These are phyloP conservation scores for Lepus townsendii DNA, from an alignment of 2,797 vertebrate genomes.

Conservation along the genomic window DNA sequence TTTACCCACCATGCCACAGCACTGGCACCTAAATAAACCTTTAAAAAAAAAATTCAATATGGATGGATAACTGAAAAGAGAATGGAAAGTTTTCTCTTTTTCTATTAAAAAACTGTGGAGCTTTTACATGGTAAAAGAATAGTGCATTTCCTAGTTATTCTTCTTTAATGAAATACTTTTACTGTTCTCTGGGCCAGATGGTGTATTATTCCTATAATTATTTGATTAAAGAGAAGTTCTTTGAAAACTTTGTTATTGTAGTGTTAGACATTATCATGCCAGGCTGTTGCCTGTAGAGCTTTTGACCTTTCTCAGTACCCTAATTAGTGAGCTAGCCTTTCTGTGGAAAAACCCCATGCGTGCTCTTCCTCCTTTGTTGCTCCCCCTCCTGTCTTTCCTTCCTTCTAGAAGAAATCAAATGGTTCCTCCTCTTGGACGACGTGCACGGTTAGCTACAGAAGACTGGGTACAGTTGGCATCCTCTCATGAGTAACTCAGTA, in stretches of 20 bases:
- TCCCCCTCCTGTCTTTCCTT: neutral
- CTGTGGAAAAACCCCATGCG: neutral
- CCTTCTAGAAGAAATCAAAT: no score
- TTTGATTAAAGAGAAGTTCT: slow-evolving; percentile 8
- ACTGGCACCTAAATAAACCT: no score
- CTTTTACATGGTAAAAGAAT: slow-evolving; percentile 31
- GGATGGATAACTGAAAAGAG: slow-evolving; percentile 40
- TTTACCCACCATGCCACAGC: no score
- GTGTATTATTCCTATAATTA: slow-evolving; percentile 12
- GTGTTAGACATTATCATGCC: neutral
- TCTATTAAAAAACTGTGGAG: neutral
- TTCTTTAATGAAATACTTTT: slow-evolving; percentile 38
- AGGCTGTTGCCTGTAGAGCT: neutral
- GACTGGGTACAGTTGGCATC: neutral
- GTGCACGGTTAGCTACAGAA: neutral
- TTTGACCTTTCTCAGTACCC: slow-evolving; percentile 53
- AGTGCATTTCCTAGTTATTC: neutral
- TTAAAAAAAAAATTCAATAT: neutral
- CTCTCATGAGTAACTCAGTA: slow-evolving; percentile 11
- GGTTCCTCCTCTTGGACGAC: neutral
- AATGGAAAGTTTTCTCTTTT: slow-evolving; percentile 62
- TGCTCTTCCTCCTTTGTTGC: fast-evolving
- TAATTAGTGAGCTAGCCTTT: slow-evolving; percentile 41
- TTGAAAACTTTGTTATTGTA: slow-evolving; percentile 39
- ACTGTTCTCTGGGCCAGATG: slow-evolving; percentile 33